phyloP scores from a whole-genome alignment of 2,113 vertebrate species.

The Platichthys stellatus region DNA sequence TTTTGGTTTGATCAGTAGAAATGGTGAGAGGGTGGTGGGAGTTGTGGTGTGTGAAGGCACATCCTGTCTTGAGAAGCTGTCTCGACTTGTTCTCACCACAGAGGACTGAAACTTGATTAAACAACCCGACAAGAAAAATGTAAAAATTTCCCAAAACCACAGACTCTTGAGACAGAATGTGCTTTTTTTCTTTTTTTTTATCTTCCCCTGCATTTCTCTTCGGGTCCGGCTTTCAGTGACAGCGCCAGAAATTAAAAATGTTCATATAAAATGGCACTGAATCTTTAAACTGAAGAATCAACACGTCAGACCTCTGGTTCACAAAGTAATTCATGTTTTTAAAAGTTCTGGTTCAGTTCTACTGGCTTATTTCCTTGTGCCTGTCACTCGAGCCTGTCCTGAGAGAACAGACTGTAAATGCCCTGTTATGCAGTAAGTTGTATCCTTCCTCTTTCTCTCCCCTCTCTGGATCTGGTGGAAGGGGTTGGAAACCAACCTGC shows the following conservation, averaged over 20 bases:
- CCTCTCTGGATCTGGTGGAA: slow-evolving; percentile 31
- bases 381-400: slow-evolving; percentile 62
- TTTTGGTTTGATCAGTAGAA: slow-evolving; percentile 53
- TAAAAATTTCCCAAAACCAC: slow-evolving; percentile 6
- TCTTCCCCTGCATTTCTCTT: slow-evolving; percentile 29
- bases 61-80: slow-evolving; percentile 57
- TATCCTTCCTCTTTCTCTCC: slow-evolving; percentile 45
- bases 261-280: not conserved
- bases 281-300: slow-evolving; percentile 6
- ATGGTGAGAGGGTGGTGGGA: slow-evolving; percentile 51
- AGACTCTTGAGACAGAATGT: slow-evolving; percentile 51
- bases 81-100: slow-evolving; percentile 1
- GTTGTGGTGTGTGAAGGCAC: slow-evolving; percentile 44
- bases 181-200: slow-evolving; percentile 1
- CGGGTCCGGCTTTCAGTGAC: slow-evolving; percentile 67
- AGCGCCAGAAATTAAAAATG: not conserved
- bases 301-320: not conserved
- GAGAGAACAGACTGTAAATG: slow-evolving; percentile 40
- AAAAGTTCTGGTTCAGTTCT: not conserved
- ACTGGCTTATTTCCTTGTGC: slow-evolving; percentile 12
- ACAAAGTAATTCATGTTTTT: not conserved
- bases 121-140: not conserved
- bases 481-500: slow-evolving; percentile 48
- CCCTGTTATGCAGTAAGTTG: slow-evolving; percentile 27
- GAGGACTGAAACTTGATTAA: slow-evolving; percentile 7